Evolutionary conservation across 2,888 invertebrate genomes (phyloP), one percentile per base, ranked within the genome.

Genomic region (Subacronicta megacephala): DNA sequence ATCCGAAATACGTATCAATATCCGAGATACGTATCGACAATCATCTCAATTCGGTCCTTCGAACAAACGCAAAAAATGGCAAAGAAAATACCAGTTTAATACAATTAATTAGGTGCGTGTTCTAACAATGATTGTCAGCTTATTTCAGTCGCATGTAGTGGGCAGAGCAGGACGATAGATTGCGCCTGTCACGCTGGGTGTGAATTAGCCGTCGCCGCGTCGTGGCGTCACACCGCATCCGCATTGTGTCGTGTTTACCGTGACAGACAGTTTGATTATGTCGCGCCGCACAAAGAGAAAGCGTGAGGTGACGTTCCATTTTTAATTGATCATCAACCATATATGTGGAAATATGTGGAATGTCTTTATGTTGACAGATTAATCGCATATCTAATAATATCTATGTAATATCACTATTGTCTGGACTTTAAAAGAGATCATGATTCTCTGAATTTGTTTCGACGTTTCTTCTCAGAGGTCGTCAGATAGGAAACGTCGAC

Each of bases 131-230:
- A 63, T 61, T 56, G 33, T 36, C 46, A 23, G 40, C 36, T 61
- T 51, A 65, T 65, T 62, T 37, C 40, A 51, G 31, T 31, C 17
- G 29, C 51, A 56, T 65, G 65, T 61, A 61, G 65, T 46, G 56
- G 61, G 65, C 18, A 43, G 47, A 54, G 23, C 16, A 41, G 54
- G 13, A 26, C 45, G 50, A 65, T 65, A 51, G 33, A 65, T 65
- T 64, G 63, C 41, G 43, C 56, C 44, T 65, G 62, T 62, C 65
- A 62, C 29, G 62, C 26, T 20, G 46, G 33, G 42, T 50, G 61
- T n/a, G 42, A 55, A 65, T 65, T 65, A 55, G 29, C 54, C 45
- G 18, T 55, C 35, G 38, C 31, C 29, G 60, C 45, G 16, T 55
- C 35, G 38, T 23, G 35, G 60, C 45, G 16, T 55, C 31, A 38